Evolutionary conservation across 2,888 invertebrate species (phyloP).

Genomic region (Hirtodrosophila trivittata): DNA sequence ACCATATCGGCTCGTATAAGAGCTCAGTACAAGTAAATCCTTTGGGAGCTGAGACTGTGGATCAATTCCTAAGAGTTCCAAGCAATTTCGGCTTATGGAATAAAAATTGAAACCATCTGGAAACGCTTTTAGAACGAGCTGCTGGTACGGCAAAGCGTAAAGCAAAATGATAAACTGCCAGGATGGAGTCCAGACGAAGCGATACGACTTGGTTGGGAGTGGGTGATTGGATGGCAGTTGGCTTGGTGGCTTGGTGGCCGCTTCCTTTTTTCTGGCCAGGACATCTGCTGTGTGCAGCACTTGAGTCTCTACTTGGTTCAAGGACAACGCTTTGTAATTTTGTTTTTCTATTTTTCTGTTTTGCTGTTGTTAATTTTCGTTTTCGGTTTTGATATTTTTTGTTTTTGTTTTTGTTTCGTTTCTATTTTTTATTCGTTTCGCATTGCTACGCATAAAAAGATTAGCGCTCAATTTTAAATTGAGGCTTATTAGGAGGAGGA

Average conservation of each 20-base stretch:
- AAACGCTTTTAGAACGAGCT: constrained; percentile 3
- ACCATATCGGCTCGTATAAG: too few species aligned
- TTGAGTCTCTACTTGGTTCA: constrained; percentile 28
- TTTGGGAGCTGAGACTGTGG: too few species aligned
- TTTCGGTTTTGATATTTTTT: constrained; percentile 15
- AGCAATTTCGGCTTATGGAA: too few species aligned
- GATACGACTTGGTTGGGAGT: not conserved
- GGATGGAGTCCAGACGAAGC: not conserved
- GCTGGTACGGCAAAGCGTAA: constrained; percentile 12
- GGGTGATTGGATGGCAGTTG: constrained; percentile 40
- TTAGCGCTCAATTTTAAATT: constrained; percentile 63
- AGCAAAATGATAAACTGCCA: constrained; percentile 25
- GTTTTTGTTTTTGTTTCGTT: constrained; percentile 9
- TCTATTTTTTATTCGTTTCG: constrained; percentile 31
- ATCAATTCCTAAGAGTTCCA: too few species aligned
- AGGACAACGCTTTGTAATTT: constrained; percentile 32
- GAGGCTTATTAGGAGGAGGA: constrained; percentile 49
- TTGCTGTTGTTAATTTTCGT: constrained; percentile 21
- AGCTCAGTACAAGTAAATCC: too few species aligned
- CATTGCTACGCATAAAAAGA: constrained; percentile 48
- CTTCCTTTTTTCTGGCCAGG: constrained; percentile 2
- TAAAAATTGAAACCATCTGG: constrained; percentile 33
- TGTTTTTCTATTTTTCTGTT: constrained; percentile 19
- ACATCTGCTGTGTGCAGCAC: constrained; percentile 19
- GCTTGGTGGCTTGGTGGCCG: not conserved